Evolutionary conservation across 2,797 vertebrate species (phyloP).

Genomic region (Tenualosa thibaudeaui): DNA sequence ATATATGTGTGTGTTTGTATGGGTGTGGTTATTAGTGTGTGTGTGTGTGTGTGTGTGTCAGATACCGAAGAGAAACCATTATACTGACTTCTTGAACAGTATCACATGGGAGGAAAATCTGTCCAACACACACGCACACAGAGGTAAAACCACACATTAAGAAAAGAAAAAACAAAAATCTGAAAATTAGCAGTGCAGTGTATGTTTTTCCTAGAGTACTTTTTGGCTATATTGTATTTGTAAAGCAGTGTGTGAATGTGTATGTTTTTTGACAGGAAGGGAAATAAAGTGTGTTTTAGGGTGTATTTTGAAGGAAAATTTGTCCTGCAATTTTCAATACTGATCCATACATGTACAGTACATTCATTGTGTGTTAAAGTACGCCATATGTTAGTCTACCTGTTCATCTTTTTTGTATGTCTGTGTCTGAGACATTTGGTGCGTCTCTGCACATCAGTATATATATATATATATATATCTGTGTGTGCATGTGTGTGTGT

Average conservation of each 20-base stretch:
- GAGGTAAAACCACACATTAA: too few relatives aligned
- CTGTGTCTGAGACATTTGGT: slow-evolving; percentile 45
- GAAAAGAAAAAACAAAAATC: too few relatives aligned
- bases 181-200: not conserved
- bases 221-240: too few relatives aligned
- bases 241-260: slow-evolving; percentile 36
- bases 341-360: not conserved
- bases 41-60: not conserved
- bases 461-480: not conserved
- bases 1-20: not conserved
- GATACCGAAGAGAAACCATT: too few relatives aligned
- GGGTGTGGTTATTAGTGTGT: not conserved
- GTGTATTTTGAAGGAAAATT: not conserved
- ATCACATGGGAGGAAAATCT: too few relatives aligned
- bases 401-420: not conserved
- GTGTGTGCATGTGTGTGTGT: slow-evolving; percentile 44
- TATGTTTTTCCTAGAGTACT: not conserved
- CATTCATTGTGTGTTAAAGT: too few relatives aligned
- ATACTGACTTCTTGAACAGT: too few relatives aligned
- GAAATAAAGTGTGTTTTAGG: not conserved
- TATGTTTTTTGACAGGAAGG: slow-evolving; percentile 38
- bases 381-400: not conserved
- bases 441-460: slow-evolving; percentile 34
- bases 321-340: not conserved
- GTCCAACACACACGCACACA: too few relatives aligned